Evolutionary conservation across 2,888 invertebrate genomes (phyloP), one percentile per base, ranked within the genome.

Genomic region (Isotomurus palustris): DNA sequence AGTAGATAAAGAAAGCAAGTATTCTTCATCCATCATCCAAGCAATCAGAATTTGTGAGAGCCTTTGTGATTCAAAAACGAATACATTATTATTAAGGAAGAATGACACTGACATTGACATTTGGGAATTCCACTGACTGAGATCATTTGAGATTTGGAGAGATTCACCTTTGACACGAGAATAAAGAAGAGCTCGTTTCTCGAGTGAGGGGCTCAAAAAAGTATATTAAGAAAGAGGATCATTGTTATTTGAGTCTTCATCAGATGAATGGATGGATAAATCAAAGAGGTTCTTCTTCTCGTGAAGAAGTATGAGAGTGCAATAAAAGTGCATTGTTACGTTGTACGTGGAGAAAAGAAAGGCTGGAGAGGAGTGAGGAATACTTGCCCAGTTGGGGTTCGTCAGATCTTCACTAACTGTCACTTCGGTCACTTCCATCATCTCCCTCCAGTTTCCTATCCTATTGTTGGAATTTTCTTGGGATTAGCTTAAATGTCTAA

Each of bases 321-420:
- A 47, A 47, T 47, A 47, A 47, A 25, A 47, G 28, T 47, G 24
- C 28, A 47, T 47, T 47, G 47, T 47, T 47, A 47, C n/a, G n/a
- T n/a, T n/a, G n/a, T n/a, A n/a, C n/a, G n/a, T n/a, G n/a, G n/a
- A n/a, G n/a, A n/a, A n/a, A n/a, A n/a, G n/a, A n/a, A n/a, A n/a
- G n/a, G n/a, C n/a, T n/a, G n/a, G 22, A 47, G 27, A 21, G 35
- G 36, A 35, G 25, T 21, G 32, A 49, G 36, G 35, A 49, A 35
- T 32, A 49, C 35, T 36, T 49, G 49, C 66, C 43, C 63, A 61
- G 63, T 59, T 66, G 66, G 66, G 60, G 61, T 49, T 63, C 61
- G 50, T 60, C 49, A 56, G 60, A 56, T 59, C 61, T 53, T 62
- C 45, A 57, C 56, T 60, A 66, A 66, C 62, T 66, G 66, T 66